Conservation (phyloP, 2,888 invertebrate species). For the Drosophila cognata region DNA sequence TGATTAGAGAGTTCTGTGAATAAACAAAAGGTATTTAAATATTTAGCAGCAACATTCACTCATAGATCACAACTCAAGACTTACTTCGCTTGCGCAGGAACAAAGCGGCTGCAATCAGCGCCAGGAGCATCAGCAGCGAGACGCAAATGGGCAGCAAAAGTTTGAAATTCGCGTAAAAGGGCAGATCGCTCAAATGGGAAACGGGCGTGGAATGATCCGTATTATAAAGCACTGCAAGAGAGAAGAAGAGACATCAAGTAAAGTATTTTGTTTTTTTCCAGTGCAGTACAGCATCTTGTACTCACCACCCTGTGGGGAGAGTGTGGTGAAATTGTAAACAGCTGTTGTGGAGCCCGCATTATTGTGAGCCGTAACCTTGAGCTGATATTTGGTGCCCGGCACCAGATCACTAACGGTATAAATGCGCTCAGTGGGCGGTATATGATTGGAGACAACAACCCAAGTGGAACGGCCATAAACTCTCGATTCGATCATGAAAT, state of each 20-base stretch:
- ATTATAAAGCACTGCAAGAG: constrained; percentile 85
- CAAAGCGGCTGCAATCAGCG: constrained; percentile 89
- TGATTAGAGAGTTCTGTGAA: constrained; percentile 85
- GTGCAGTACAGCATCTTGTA: neutral
- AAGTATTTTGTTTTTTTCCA: neutral
- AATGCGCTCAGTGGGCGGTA: constrained; percentile 92
- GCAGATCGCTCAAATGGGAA: constrained; percentile 88
- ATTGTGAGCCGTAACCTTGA: constrained; percentile 92
- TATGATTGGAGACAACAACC: constrained; percentile 92
- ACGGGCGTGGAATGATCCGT: constrained; percentile 89
- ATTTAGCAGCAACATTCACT: neutral
- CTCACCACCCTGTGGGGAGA: constrained; percentile 91
- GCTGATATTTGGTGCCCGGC: constrained; percentile 90
- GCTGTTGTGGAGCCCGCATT: constrained; percentile 94
- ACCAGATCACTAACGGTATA: constrained; percentile 92
- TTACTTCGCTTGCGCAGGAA: constrained; percentile 90
- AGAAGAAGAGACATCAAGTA: neutral
- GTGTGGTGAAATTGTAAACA: constrained; percentile 93
- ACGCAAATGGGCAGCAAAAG: constrained; percentile 88
- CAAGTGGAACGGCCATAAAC: constrained; percentile 87
- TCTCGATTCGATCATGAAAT: constrained; percentile 93
- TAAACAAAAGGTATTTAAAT: neutral
- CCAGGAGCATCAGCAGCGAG: constrained; percentile 88
- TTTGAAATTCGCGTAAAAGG: constrained; percentile 88
- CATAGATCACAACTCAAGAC: constrained; percentile 66